Conservation (phyloP, 2,113 vertebrate genomes). For the Nibea coibor region DNA sequence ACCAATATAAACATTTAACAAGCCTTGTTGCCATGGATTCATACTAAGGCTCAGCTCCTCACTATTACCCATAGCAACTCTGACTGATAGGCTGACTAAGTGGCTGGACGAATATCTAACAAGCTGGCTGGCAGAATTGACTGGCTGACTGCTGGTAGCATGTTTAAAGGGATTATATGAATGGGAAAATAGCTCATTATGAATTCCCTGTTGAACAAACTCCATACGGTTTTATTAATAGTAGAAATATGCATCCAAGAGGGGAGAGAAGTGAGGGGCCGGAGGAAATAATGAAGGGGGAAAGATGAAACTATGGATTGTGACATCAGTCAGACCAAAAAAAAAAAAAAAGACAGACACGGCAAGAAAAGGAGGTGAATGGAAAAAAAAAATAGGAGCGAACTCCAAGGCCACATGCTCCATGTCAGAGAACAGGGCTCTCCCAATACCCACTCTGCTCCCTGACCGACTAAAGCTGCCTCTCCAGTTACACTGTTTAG, state of each 20-base stretch:
- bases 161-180: conserved; percentile 66
- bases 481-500: conserved; percentile 64
- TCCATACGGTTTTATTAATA: conserved; percentile 29
- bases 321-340: conserved; percentile 14
- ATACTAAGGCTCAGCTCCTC: conserved; percentile 45
- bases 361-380: neutral
- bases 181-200: conserved; percentile 54
- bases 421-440: conserved; percentile 36
- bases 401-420: conserved; percentile 25
- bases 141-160: conserved; percentile 41
- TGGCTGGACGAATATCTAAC: conserved; percentile 65
- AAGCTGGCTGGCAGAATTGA: conserved; percentile 47
- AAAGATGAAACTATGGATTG: conserved; percentile 8
- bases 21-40: conserved; percentile 72
- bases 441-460: conserved; percentile 39
- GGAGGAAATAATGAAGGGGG: neutral
- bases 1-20: conserved; percentile 65
- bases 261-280: neutral
- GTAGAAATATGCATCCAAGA: conserved; percentile 4
- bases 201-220: conserved; percentile 46
- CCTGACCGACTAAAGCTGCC: conserved; percentile 50
- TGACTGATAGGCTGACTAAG: conserved; percentile 59
- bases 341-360: neutral
- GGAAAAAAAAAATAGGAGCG: neutral
- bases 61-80: conserved; percentile 56